Base-by-base conservation (phyloP, 2,888 invertebrate genomes). In the Melitaea athalia region DNA sequence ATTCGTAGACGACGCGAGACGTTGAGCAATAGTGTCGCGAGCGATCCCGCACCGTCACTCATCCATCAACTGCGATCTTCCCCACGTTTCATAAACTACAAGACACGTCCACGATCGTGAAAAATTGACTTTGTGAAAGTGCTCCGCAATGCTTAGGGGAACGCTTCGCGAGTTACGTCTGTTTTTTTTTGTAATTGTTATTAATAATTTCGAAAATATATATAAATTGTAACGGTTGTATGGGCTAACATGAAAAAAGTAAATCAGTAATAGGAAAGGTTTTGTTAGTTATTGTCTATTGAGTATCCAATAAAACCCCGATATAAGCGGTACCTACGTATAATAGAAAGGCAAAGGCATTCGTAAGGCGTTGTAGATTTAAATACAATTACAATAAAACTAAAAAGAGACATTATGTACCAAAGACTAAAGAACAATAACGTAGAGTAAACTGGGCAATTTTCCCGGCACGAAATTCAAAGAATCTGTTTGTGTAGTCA, bases 11-110 rank as follows among this genome's bases (percentile, higher is more conserved):
- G 76, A 89, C 49, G 61, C 62, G 61, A 38, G 57, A 67, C 91
- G 75, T 84, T 91, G 90, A 91, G 87, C 81, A 85, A 91, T 90
- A 85, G 86, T 84, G 81, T 79, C 74, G 75, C 73, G 77, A 76
- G 81, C 79, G 79, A 79, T 80, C 77, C 78, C 74, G 74, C 71
- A 75, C 76, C 74, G 74, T 71, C 82, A 77, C 79, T 77, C 86
- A 88, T 89, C 87, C 81, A 85, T 89, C 89, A 87, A 77, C 76
- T 55, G 47, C 55, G 66, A 70, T 67, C 66, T 66, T 61, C 61
- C 71, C 68, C 70, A 67, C 71, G 67, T 79, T 83, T 85, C 83
- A 85, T 85, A 86, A 82, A 87, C 82, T 77, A 76, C 76, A 75
- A 76, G 69, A 63, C 74, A 69, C 73, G 69, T 74, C 63, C 69